These are phyloP conservation scores for Noctua janthina DNA, from an alignment of 2,888 invertebrate genomes.

Conservation along the genomic window DNA sequence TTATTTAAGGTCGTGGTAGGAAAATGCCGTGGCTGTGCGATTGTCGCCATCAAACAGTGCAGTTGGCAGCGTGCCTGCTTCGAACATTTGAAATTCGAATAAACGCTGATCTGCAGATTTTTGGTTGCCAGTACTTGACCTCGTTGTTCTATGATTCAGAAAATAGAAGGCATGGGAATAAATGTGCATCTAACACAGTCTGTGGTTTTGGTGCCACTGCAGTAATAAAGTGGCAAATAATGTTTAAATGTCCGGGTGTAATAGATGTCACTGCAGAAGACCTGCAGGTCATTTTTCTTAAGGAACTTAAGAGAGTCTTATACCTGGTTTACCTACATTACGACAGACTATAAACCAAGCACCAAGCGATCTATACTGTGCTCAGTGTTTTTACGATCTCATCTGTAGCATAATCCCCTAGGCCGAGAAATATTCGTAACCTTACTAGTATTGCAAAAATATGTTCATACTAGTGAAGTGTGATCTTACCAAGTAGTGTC, in stretches of 20 bases:
- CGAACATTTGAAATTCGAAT: slow-evolving; percentile 56
- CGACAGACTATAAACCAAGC: neutral
- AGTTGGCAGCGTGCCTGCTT: slow-evolving; percentile 69
- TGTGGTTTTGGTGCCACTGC: slow-evolving; percentile 10
- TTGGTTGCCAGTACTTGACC: slow-evolving; percentile 54
- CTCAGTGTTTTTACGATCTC: neutral
- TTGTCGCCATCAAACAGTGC: slow-evolving; percentile 65
- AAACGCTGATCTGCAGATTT: slow-evolving; percentile 57
- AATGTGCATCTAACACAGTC: slow-evolving; percentile 32
- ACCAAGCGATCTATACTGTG: neutral
- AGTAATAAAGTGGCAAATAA: slow-evolving; percentile 16
- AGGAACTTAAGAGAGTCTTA: neutral
- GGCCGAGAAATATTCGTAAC: neutral
- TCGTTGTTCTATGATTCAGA: slow-evolving; percentile 43
- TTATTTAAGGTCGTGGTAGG: slow-evolving; percentile 50
- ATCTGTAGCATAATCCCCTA: neutral
- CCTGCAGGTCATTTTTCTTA: neutral
- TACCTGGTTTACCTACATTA: neutral
- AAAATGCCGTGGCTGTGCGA: slow-evolving; percentile 52
- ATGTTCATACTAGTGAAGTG: neutral
- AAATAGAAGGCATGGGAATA: slow-evolving; percentile 43
- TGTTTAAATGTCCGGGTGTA: neutral
- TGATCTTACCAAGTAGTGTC: too few relatives aligned
- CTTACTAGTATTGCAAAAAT: neutral
- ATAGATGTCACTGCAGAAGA: neutral